Evolutionary conservation across 2,888 invertebrate genomes (phyloP).

Genomic region (Sthenelais limicola): DNA sequence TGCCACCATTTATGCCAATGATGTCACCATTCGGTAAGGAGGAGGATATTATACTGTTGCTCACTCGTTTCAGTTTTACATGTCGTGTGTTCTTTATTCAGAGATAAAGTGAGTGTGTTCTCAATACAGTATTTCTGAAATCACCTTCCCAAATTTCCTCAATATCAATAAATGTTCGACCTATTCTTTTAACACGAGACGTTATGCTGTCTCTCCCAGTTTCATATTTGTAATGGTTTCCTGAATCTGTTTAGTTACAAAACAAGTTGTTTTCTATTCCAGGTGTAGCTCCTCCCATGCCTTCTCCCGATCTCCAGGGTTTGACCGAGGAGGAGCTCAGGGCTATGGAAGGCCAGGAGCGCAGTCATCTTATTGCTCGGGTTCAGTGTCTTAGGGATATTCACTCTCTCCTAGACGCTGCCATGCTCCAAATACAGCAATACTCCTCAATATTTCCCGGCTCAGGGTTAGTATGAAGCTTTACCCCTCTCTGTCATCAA

Average conservation of each 20-base stretch:
- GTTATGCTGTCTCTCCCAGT: neutral
- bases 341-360: slow-evolving; percentile 90
- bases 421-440: slow-evolving; percentile 94
- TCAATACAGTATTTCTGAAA: neutral
- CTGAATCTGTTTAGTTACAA: neutral
- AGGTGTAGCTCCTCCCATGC: slow-evolving; percentile 56
- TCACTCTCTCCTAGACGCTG: slow-evolving; percentile 92
- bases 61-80: neutral
- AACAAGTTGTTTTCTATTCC: too few relatives aligned
- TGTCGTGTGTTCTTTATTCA: too few relatives aligned
- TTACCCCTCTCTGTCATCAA: too few relatives aligned
- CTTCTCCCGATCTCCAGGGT: slow-evolving; percentile 76
- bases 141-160: neutral
- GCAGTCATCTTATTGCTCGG: slow-evolving; percentile 91
- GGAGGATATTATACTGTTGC: neutral
- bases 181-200: neutral
- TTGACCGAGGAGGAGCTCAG: slow-evolving; percentile 88
- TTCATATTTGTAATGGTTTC: neutral
- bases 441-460: slow-evolving; percentile 75
- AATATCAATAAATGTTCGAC: neutral
- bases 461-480: slow-evolving; percentile 36
- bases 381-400: slow-evolving; percentile 89
- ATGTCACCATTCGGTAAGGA: slow-evolving; percentile 48
- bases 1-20: slow-evolving; percentile 52
- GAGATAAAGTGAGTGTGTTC: too few relatives aligned